Evolutionary conservation across 2,797 vertebrate species (phyloP).

Genomic region (Lophotriccus pileatus): DNA sequence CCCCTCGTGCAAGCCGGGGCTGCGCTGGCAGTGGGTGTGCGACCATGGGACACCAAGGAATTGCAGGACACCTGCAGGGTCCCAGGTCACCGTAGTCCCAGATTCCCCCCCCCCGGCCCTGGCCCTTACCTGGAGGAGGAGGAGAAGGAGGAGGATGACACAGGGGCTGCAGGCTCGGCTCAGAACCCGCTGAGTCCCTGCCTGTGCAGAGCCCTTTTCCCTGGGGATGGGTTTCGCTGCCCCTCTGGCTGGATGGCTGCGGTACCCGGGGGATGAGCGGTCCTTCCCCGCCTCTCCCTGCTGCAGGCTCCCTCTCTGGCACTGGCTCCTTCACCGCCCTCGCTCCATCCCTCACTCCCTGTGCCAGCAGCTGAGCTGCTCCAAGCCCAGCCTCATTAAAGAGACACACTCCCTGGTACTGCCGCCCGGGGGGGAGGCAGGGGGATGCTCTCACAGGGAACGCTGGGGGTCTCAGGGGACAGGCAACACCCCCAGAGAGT

Average conservation of each 20-base stretch:
- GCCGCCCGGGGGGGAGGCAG: not conserved
- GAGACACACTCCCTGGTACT: constrained; percentile 49
- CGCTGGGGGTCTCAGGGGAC: not conserved
- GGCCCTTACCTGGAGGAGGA: constrained; percentile 33
- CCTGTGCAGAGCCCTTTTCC: not conserved
- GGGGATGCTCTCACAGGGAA: not conserved
- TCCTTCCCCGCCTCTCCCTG: constrained; percentile 34
- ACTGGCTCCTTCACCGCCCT: constrained; percentile 60
- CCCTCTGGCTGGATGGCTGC: not conserved
- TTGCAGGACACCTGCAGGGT: not conserved
- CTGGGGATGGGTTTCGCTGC: not conserved
- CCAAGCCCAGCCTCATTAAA: constrained; percentile 72
- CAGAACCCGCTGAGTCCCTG: not conserved
- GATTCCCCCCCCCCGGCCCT: not conserved
- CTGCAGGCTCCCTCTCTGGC: constrained; percentile 62
- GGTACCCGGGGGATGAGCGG: not conserved
- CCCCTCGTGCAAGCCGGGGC: not conserved
- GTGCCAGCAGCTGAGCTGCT: constrained; percentile 64
- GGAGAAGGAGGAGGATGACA: constrained; percentile 15
- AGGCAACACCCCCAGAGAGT: not conserved
- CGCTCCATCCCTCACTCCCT: constrained; percentile 60
- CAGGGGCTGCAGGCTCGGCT: not conserved
- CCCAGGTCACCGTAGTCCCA: accelerated
- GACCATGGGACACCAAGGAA: not conserved
- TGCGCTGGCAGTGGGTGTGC: accelerated